phyloP scores from a whole-genome alignment of 2,888 invertebrate genomes.

The Melanostoma scalare region DNA sequence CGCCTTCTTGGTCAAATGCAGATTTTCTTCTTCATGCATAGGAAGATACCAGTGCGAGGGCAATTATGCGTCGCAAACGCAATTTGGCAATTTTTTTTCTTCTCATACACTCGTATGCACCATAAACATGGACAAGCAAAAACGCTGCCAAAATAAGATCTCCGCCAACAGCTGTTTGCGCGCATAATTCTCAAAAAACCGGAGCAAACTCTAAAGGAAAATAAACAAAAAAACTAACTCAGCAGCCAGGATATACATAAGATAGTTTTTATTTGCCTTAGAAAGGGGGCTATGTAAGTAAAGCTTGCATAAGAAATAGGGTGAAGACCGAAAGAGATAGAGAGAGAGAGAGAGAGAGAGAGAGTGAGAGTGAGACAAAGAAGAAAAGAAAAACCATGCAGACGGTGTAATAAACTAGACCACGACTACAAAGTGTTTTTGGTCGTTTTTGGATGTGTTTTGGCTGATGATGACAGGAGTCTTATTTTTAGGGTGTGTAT shows the following conservation, averaged over 20 bases:
- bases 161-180: constrained; percentile 64
- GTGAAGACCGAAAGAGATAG: constrained; percentile 1
- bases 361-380: constrained; percentile 5
- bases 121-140: constrained; percentile 70
- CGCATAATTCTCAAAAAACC: constrained; percentile 41
- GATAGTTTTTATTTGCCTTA: constrained; percentile 19
- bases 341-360: background rate
- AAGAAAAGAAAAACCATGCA: background rate
- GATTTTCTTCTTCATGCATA: constrained; percentile 49
- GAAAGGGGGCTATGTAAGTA: constrained; percentile 32
- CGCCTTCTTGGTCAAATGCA: constrained; percentile 21
- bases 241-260: constrained; percentile 4
- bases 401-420: constrained; percentile 68
- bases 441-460: constrained; percentile 44
- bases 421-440: constrained; percentile 49
- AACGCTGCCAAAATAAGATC: constrained; percentile 71
- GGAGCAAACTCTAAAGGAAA: constrained; percentile 55
- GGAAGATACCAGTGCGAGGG: constrained; percentile 30
- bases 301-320: constrained; percentile 16
- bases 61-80: constrained; percentile 54
- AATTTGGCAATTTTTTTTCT: constrained; percentile 41
- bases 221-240: constrained; percentile 26
- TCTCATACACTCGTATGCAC: constrained; percentile 43
- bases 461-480: constrained; percentile 45
- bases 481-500: constrained; percentile 69